phyloP scores from a whole-genome alignment of 2,113 vertebrate genomes.

The Cyphotilapia sp. region DNA sequence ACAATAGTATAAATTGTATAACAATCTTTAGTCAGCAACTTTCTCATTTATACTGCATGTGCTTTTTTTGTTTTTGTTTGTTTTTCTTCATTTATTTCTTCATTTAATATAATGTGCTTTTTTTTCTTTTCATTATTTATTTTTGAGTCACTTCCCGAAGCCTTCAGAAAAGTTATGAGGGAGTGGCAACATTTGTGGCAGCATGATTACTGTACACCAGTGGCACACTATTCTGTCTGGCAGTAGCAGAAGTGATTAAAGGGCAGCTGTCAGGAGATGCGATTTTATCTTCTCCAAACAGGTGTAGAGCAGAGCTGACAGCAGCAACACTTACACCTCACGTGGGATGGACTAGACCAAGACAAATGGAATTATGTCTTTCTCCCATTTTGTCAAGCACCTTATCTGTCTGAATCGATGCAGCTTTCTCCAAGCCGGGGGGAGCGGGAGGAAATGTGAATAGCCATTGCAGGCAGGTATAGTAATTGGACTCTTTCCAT shows the following conservation, averaged over 20 bases:
- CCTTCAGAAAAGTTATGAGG: neutral
- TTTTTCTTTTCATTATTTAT: neutral
- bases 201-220: constrained; percentile 5
- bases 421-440: constrained; percentile 1
- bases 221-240: constrained; percentile 10
- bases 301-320: constrained; percentile 57
- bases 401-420: constrained; percentile 61
- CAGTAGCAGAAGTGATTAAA: constrained; percentile 54
- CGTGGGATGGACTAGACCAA: constrained; percentile 55
- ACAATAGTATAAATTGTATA: neutral
- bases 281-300: constrained; percentile 65
- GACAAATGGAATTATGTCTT: constrained; percentile 66
- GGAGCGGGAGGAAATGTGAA: neutral
- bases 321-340: constrained; percentile 47
- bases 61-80: neutral
- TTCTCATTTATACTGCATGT: neutral
- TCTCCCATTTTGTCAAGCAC: constrained; percentile 47
- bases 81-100: neutral
- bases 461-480: constrained; percentile 5
- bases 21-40: neutral
- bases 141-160: neutral
- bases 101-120: rapidly evolving
- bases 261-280: constrained; percentile 59
- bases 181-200: neutral
- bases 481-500: constrained; percentile 35